These are phyloP conservation scores for Ifrita kowaldi DNA, from an alignment of 2,113 vertebrate genomes.

Conservation along the genomic window DNA sequence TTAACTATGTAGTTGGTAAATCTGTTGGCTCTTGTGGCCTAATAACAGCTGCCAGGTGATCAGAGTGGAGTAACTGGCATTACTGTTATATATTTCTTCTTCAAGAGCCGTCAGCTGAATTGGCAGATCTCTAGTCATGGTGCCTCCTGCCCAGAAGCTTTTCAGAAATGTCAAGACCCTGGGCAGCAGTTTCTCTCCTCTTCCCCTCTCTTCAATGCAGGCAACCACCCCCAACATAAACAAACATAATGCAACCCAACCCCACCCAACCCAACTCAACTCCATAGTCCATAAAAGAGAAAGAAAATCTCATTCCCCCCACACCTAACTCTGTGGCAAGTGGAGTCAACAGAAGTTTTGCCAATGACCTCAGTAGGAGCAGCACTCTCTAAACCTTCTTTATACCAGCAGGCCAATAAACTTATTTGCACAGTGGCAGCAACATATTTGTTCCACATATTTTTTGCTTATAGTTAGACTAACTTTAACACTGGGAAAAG, in stretches of 20 bases:
- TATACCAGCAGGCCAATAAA: background rate
- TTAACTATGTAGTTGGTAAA: background rate
- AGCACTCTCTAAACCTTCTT: background rate
- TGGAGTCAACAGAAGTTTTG: background rate
- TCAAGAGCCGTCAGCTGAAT: background rate
- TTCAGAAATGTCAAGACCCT: background rate
- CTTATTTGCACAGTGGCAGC: background rate
- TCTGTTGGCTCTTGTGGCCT: background rate
- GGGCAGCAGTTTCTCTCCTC: background rate
- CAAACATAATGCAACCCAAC: background rate
- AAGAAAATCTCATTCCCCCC: background rate
- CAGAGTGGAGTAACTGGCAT: background rate
- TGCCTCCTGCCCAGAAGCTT: background rate
- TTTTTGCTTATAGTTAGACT: background rate
- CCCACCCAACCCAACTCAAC: background rate
- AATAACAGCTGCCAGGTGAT: background rate
- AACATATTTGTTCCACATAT: background rate
- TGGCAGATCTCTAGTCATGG: background rate
- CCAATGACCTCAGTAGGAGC: background rate
- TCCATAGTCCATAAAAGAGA: background rate
- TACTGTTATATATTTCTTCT: background rate
- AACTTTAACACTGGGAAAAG: background rate
- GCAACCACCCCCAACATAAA: background rate
- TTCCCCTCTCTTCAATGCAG: background rate
- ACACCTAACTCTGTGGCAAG: background rate